Percentiles rank a stretch among this genome's conserved stretches.
phyloP scores from a whole-genome alignment of 2,797 vertebrate species.

The Rhinoraja longicauda region DNA sequence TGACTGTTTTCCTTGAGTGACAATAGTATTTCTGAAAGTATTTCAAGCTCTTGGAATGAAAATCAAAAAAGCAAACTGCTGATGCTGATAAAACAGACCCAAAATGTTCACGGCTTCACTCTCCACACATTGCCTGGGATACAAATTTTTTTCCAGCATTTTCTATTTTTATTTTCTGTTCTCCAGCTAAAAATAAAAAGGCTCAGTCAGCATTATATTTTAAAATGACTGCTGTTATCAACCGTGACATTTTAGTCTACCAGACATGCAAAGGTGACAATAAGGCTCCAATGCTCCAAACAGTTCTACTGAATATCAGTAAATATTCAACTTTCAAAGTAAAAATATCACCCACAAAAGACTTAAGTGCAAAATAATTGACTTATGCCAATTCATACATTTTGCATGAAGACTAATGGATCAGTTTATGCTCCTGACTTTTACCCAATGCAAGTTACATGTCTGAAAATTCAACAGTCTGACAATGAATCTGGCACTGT shows the following conservation, averaged over 20 bases:
- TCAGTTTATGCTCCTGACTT: neutral
- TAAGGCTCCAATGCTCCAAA: neutral
- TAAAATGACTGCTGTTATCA: neutral
- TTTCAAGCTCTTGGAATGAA: neutral
- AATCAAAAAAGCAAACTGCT: too few species aligned
- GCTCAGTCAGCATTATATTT: neutral
- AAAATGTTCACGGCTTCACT: too few species aligned
- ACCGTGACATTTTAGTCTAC: neutral
- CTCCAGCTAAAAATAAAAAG: neutral
- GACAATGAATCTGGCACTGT: neutral
- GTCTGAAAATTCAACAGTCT: neutral
- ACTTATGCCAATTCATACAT: neutral
- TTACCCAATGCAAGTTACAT: neutral
- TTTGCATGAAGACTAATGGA: neutral
- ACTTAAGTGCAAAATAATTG: neutral
- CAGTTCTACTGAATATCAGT: neutral
- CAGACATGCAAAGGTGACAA: neutral
- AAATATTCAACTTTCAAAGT: neutral
- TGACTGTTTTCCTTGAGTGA: neutral
- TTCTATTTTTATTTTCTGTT: neutral
- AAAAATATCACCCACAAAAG: neutral
- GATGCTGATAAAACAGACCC: too few species aligned
- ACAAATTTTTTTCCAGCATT: too few species aligned
- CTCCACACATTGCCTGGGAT: too few species aligned
- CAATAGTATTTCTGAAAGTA: neutral